Evolutionary conservation across 2,888 invertebrate genomes (phyloP), one percentile per base, ranked within the genome.

Genomic region (Slavum lentiscoides): DNA sequence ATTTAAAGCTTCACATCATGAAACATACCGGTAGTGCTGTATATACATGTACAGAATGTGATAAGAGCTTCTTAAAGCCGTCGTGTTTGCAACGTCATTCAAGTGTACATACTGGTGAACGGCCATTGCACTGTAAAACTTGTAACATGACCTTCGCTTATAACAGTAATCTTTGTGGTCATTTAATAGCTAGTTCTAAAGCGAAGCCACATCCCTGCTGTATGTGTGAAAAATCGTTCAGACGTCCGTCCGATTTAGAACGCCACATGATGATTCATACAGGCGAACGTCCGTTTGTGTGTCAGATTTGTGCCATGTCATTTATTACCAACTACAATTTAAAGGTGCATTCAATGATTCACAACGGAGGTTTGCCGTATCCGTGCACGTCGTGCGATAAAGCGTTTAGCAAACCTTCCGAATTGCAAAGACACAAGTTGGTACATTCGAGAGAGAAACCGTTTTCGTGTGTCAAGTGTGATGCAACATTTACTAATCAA

Each of bases 241-340:
- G 84, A 11, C 81, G 84, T 19, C 83, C 83, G 0, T 83, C 84
- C 21, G 84, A 84, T 68, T 75, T 84, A 23, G 83, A 83, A 49
- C 82, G 84, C 0, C 84, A 84, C 59, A 82, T 83, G 37, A 82
- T 84, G 75, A 83, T 82, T 19, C 85, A 85, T 72, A 85, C 85
- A 0, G 85, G 85, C 21, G 86, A 86, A 72, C 83, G 84, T 69
- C 85, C 85, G 0, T 85, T 85, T 82, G 81, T 82, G 1, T 86
- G 84, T 75, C 76, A 82, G 23, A 72, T 84, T 13, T 84, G 84
- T 68, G 83, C 83, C 4, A 84, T 83, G 83, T 83, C 84, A 37
- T 84, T 84, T 61, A 83, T 84, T 30, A 83, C 84, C 2, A 83
- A 83, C 73, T 84, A 84, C 74, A 84, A 84, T 81, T 83, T 84